Evolutionary conservation across 2,113 vertebrate species (phyloP).

Genomic region (Oreochromis niloticus): DNA sequence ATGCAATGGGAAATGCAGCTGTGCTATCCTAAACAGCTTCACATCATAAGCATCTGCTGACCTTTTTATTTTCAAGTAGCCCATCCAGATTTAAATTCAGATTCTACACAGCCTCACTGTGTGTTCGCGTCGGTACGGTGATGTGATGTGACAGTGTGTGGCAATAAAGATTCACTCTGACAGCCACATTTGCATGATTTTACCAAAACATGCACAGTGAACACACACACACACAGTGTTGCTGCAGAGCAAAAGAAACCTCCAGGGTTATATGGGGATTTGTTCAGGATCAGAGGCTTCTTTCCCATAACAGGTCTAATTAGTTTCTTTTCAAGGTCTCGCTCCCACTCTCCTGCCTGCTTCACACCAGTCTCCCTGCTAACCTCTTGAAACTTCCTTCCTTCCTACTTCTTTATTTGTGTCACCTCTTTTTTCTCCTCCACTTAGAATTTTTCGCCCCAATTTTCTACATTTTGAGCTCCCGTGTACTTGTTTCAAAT

Average conservation of each 20-base stretch:
- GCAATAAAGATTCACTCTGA: constrained; percentile 12
- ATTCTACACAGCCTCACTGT: not conserved
- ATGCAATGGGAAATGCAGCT: not conserved
- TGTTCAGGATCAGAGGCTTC: constrained; percentile 56
- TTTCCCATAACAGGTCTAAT: constrained; percentile 49
- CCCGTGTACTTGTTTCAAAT: not conserved
- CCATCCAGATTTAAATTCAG: not conserved
- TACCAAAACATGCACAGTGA: not conserved
- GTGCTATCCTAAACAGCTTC: not conserved
- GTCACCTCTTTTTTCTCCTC: not conserved
- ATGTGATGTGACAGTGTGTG: not conserved
- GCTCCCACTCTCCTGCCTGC: not conserved
- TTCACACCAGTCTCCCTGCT: constrained; percentile 11
- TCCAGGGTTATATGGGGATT: constrained; percentile 44
- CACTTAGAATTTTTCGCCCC: not conserved
- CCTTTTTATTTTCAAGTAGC: not conserved
- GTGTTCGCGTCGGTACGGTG: not conserved
- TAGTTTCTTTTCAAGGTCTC: constrained; percentile 43
- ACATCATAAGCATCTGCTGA: not conserved
- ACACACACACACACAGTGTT: not conserved
- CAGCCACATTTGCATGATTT: not conserved
- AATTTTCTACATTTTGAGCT: not conserved
- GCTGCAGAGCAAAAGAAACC: constrained; percentile 18
- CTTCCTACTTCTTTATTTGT: not conserved
- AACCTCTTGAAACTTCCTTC: constrained; percentile 20